A percentile compares a stretch with the other conserved stretches of the same genome.
Evolutionary conservation across 1,140 invertebrate species (phyloP).

Genomic region (Atta texana): DNA sequence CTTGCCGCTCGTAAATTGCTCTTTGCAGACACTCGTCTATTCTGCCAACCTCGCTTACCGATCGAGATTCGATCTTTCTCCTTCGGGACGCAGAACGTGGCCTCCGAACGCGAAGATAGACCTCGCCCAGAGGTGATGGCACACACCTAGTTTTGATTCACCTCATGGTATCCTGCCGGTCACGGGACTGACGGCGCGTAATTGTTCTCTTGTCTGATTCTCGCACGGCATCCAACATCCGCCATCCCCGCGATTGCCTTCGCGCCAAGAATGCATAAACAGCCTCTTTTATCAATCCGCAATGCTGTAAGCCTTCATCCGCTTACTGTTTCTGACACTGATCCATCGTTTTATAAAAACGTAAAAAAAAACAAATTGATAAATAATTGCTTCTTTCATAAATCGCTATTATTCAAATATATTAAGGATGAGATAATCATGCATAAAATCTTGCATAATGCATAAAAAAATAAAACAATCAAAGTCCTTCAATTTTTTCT

Average conservation of each 20-base stretch:
- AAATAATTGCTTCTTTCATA: background rate
- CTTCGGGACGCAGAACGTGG: conserved; percentile 74
- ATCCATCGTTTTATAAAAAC: conserved; percentile 16
- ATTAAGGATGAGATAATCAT: too few species aligned
- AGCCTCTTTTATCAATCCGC: conserved; percentile 73
- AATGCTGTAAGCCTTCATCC: conserved; percentile 71
- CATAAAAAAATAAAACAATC: too few species aligned
- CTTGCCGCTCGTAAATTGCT: conserved; percentile 66
- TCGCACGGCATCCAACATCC: conserved; percentile 72
- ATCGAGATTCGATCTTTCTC: conserved; percentile 77
- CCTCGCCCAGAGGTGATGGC: conserved; percentile 76
- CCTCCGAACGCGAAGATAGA: conserved; percentile 69
- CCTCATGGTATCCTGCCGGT: conserved; percentile 81
- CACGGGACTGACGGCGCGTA: conserved; percentile 83
- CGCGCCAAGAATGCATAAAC: conserved; percentile 83
- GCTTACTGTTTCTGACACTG: conserved; percentile 23
- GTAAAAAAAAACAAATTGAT: background rate
- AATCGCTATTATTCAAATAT: background rate
- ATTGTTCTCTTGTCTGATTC: conserved; percentile 84
- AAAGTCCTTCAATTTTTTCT: too few species aligned
- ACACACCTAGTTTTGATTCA: conserved; percentile 83
- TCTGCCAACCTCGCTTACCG: conserved; percentile 75
- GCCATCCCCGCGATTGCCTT: conserved; percentile 80
- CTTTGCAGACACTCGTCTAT: conserved; percentile 64
- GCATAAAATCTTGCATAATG: too few species aligned